phyloP scores from a whole-genome alignment of 2,888 invertebrate genomes.

The Epirrhoe tristata region DNA sequence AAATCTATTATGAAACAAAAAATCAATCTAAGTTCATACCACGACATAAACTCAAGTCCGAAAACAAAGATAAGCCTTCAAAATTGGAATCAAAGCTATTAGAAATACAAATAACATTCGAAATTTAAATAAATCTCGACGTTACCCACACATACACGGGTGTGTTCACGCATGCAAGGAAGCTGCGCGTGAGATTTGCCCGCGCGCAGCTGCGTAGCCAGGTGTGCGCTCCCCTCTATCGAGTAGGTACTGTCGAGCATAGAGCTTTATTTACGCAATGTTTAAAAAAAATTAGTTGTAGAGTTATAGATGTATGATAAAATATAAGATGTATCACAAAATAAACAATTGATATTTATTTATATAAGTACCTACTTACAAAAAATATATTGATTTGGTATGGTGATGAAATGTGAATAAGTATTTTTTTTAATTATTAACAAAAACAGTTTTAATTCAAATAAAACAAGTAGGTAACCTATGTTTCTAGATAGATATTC shows the following conservation, averaged over 20 bases:
- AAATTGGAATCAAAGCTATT: conserved; percentile 8
- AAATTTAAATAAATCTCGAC: conserved; percentile 18
- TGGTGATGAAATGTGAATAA: too few species aligned
- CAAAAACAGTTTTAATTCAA: too few species aligned
- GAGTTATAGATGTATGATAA: too few species aligned
- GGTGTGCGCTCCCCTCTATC: conserved; percentile 74
- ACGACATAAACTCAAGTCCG: not conserved
- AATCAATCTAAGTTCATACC: not conserved
- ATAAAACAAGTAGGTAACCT: too few species aligned
- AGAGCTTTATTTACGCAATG: not conserved
- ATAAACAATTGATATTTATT: not conserved
- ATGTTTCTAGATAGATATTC: too few species aligned
- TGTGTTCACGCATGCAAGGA: conserved; percentile 78
- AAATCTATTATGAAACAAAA: too few species aligned
- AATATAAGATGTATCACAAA: not conserved
- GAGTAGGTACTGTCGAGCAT: conserved; percentile 52
- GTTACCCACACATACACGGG: conserved; percentile 39
- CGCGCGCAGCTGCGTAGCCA: conserved; percentile 82
- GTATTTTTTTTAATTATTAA: too few species aligned
- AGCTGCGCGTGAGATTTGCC: conserved; percentile 84
- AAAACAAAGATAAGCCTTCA: not conserved
- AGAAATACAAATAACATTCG: conserved; percentile 10
- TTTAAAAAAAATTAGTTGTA: not conserved
- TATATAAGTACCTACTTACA: not conserved
- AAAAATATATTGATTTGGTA: too few species aligned